phyloP scores from a whole-genome alignment of 2,888 invertebrate species.

The Scaptodrosophila latifasciaeformis region DNA sequence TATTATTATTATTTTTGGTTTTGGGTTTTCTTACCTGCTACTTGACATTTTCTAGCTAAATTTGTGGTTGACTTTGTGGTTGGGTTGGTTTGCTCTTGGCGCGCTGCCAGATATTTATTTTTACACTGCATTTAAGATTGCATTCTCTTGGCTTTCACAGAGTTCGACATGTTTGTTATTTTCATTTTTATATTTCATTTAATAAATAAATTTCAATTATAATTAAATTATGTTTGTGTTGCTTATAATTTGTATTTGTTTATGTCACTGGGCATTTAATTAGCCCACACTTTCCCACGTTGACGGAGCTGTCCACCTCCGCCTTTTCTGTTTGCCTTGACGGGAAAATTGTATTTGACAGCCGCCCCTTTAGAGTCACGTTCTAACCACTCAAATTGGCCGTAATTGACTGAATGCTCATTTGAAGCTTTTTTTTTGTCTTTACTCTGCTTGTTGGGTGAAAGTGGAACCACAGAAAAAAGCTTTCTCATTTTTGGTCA shows the following conservation, averaged over 20 bases:
- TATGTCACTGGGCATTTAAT: slow-evolving; percentile 46
- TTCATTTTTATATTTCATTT: background rate
- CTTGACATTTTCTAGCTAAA: background rate
- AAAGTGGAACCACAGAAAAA: background rate
- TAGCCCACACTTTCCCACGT: slow-evolving; percentile 36
- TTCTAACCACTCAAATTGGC: slow-evolving; percentile 38
- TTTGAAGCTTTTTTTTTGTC: slow-evolving; percentile 61
- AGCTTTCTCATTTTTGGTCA: slow-evolving; percentile 19
- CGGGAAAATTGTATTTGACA: background rate
- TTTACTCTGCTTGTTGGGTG: slow-evolving; percentile 30
- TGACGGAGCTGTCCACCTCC: slow-evolving; percentile 27
- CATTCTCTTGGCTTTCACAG: no score
- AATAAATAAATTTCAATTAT: background rate
- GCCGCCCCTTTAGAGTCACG: background rate
- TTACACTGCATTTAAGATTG: background rate
- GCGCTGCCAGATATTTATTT: slow-evolving; percentile 19
- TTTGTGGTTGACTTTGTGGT: background rate
- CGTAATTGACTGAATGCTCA: slow-evolving; percentile 59
- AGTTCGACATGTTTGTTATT: no score
- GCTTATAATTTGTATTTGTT: slow-evolving; percentile 9
- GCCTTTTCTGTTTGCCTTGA: slow-evolving; percentile 19
- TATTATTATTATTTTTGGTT: slow-evolving; percentile 13
- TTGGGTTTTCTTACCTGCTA: slow-evolving; percentile 15
- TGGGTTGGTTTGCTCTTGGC: slow-evolving; percentile 18
- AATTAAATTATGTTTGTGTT: background rate